These are phyloP conservation scores for Plagiodera versicolora DNA, from an alignment of 2,888 invertebrate species.

Conservation along the genomic window DNA sequence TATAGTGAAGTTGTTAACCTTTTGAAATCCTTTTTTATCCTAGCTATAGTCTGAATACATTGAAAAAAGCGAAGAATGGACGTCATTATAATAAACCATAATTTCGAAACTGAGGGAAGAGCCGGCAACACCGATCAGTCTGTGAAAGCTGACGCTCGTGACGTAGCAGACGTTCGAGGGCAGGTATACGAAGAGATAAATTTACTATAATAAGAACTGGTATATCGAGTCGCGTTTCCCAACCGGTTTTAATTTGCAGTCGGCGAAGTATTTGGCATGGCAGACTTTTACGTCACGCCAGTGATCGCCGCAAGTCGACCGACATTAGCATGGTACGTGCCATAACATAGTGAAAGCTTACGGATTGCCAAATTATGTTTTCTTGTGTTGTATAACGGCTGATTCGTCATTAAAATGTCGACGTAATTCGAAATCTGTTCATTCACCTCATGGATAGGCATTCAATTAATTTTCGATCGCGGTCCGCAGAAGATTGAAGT, in stretches of 20 bases:
- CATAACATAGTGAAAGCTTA: conserved; percentile 17
- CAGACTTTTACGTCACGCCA: conserved; percentile 45
- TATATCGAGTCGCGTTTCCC: conserved; percentile 28
- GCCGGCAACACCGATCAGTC: conserved; percentile 12
- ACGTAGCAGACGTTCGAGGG: conserved; percentile 32
- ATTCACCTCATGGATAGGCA: conserved; percentile 16
- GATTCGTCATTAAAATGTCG: conserved; percentile 18
- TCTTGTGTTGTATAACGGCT: conserved; percentile 23
- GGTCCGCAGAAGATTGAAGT: not conserved
- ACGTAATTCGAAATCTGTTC: conserved; percentile 21
- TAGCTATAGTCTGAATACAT: too few species aligned
- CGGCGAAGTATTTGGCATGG: conserved; percentile 37
- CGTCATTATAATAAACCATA: too few species aligned
- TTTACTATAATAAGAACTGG: conserved; percentile 35
- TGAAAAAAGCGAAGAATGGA: too few species aligned
- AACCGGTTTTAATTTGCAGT: conserved; percentile 35
- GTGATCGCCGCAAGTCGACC: conserved; percentile 1
- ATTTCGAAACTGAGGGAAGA: not conserved
- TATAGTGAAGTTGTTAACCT: too few species aligned
- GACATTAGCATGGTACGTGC: not conserved
- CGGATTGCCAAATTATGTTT: conserved; percentile 25
- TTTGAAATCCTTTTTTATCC: too few species aligned
- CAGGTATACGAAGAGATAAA: conserved; percentile 30
- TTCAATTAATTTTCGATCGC: not conserved
- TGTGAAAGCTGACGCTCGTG: conserved; percentile 32